Evolutionary conservation across 2,888 invertebrate genomes (phyloP).

Genomic region (Chironomus tentans): DNA sequence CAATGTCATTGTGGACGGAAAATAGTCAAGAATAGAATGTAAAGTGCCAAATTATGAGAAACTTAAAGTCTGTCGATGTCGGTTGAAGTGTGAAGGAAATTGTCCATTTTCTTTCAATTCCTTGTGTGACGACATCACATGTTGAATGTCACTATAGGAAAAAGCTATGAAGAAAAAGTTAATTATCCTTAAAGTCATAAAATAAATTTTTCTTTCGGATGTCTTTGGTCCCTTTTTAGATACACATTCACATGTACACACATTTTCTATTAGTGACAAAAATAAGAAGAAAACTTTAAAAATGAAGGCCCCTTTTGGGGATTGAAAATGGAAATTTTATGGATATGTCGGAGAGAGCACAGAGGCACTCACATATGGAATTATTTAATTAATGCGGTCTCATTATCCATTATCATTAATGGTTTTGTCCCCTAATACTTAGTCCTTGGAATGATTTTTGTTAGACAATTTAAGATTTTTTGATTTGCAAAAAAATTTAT

Average conservation of each 20-base stretch:
- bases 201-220: neutral
- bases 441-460: too few relatives aligned
- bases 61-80: neutral
- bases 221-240: neutral
- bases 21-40: neutral
- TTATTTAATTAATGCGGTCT: slow-evolving; percentile 18
- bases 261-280: neutral
- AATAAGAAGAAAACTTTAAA: too few relatives aligned
- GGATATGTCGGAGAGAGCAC: neutral
- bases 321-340: neutral
- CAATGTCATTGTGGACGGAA: neutral
- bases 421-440: neutral
- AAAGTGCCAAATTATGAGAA: neutral
- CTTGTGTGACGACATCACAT: neutral
- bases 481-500: too few relatives aligned
- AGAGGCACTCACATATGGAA: neutral
- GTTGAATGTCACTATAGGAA: neutral
- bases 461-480: neutral
- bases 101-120: neutral
- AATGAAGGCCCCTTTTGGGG: too few relatives aligned
- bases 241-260: neutral
- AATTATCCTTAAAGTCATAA: slow-evolving; percentile 19
- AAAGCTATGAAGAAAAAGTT: neutral
- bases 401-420: slow-evolving; percentile 7
- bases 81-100: neutral